Evolutionary conservation across 2,113 vertebrate genomes (phyloP).

Genomic region (Anarhynchus alexandrinus): DNA sequence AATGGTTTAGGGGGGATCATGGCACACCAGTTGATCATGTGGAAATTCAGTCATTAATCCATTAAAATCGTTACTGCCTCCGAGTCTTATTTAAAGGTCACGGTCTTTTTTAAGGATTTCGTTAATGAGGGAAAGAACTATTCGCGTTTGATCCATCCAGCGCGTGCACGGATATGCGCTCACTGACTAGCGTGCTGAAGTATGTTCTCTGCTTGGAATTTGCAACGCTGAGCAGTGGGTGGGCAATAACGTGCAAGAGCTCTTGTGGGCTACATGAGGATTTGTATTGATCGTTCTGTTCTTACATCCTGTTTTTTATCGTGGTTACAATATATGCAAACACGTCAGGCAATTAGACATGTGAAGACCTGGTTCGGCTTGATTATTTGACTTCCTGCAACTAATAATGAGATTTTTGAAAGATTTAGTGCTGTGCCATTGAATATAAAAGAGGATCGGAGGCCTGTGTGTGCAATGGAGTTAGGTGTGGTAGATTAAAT

Average conservation of each 20-base stretch:
- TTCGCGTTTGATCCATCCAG: background rate
- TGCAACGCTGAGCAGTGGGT: background rate
- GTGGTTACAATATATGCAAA: background rate
- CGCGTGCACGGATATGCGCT: background rate
- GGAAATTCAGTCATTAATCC: constrained; percentile 2
- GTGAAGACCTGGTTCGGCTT: constrained; percentile 15
- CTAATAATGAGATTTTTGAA: constrained; percentile 41
- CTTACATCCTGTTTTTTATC: constrained; percentile 20
- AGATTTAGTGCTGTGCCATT: constrained; percentile 20
- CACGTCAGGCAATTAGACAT: background rate
- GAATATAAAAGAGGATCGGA: background rate
- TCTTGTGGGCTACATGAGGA: background rate
- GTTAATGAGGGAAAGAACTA: background rate
- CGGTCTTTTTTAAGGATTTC: background rate
- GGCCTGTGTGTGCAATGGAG: background rate
- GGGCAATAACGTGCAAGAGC: background rate
- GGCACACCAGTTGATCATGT: background rate
- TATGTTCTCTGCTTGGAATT: background rate
- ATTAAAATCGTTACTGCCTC: background rate
- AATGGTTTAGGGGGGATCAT: background rate
- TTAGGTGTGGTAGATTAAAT: constrained; percentile 28
- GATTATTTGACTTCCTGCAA: constrained; percentile 54
- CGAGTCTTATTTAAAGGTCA: constrained; percentile 21
- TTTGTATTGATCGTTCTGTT: constrained; percentile 21
- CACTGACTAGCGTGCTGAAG: background rate